Base-by-base conservation (phyloP, 2,888 invertebrate genomes). In the Hylaea fasciaria region DNA sequence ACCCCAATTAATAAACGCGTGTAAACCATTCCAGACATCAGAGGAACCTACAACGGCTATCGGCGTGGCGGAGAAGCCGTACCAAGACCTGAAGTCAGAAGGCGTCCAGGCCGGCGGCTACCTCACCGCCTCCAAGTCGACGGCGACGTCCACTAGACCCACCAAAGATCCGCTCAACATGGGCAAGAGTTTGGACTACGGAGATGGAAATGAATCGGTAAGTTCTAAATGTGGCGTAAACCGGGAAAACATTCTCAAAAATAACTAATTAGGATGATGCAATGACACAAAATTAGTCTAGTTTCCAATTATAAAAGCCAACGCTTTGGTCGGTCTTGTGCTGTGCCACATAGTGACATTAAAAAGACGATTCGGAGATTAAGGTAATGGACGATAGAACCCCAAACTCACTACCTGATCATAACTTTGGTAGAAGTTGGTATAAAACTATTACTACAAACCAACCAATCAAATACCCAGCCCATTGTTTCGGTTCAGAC, bases 51-150 rank as follows among this genome's bases (percentile, higher is more conserved):
- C 93, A 82, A 66, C 89, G 69, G 71, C 89, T 66, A 77, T 89
- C 53, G 76, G 76, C 11, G 84, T 82, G 0, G 68, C 81, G 0
- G 65, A 81, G 0, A 70, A 89, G 65, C 87, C 90, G 53, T 78
- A 80, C 8, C 91, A 88, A 76, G 94, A 93, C 73, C 91, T 89
- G 77, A 95, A 91, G 94, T 96, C 96, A 0, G 97, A 97, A 83
- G 96, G 96, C 0, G 96, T 96, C 0, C 97, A 97, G 82, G 96
- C 96, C 0, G 96, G 96, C 12, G 96, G 96, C 1, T 94, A 96
- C 0, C 85, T 96, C 53, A 91, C 93, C 35, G 90, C 93, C 39
- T 94, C 94, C 66, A 95, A 94, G 64, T 95, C 95, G 41, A 94
- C 95, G 0, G 93, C 94, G 10, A 94, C 94, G 0, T 94, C 93